Conservation (phyloP, 2,888 invertebrate genomes). For the Beris morrisii region DNA sequence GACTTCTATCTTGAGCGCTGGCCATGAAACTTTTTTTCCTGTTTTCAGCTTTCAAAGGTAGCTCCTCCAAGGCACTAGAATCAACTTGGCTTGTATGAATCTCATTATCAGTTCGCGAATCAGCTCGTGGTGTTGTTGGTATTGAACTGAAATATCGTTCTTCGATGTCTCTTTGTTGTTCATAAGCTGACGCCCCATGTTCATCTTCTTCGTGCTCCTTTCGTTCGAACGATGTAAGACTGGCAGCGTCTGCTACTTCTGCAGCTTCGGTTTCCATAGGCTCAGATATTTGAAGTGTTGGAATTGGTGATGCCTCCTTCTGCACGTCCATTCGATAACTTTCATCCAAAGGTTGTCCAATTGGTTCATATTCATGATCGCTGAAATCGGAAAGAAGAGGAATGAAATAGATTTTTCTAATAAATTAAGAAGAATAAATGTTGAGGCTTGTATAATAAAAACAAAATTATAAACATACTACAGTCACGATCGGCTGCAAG, state of each 20-base stretch:
- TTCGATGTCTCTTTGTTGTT: constrained; percentile 66
- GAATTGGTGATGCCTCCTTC: constrained; percentile 43
- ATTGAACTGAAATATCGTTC: constrained; percentile 64
- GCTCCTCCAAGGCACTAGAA: constrained; percentile 66
- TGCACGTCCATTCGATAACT: constrained; percentile 34
- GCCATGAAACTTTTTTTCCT: constrained; percentile 59
- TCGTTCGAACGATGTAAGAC: constrained; percentile 59
- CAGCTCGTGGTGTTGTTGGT: constrained; percentile 59
- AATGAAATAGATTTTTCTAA: neutral
- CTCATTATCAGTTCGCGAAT: constrained; percentile 67
- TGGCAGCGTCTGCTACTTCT: constrained; percentile 47
- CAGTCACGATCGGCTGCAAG: too few relatives aligned
- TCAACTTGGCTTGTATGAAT: constrained; percentile 69
- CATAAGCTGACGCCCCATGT: constrained; percentile 60
- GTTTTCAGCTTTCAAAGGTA: constrained; percentile 63
- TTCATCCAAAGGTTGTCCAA: constrained; percentile 66
- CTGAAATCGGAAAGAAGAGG: constrained; percentile 56
- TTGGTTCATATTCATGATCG: constrained; percentile 92
- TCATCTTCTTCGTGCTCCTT: constrained; percentile 58
- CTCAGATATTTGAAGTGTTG: constrained; percentile 28
- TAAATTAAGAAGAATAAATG: too few relatives aligned
- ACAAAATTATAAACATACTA: too few relatives aligned
- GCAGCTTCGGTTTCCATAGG: constrained; percentile 16
- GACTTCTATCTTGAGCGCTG: constrained; percentile 58
- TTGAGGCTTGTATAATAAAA: too few relatives aligned